A percentile compares a stretch with the other conserved stretches of the same genome.
These are phyloP conservation scores for Panagrolaimus sp. DNA, from an alignment of 1,140 invertebrate species.

Conservation along the genomic window DNA sequence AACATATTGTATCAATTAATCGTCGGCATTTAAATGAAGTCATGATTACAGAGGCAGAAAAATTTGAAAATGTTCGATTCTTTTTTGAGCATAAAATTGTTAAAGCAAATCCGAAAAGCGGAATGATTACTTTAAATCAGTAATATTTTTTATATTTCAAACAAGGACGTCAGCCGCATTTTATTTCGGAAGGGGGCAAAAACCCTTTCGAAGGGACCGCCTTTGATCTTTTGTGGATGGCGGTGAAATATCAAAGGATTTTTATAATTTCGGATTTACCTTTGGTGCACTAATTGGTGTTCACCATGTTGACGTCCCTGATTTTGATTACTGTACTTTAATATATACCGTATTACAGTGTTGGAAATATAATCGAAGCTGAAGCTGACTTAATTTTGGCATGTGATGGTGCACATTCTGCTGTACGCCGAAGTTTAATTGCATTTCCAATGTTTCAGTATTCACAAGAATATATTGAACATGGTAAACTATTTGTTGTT, in stretches of 20 bases:
- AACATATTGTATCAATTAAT: constrained; percentile 88
- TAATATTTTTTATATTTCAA: constrained; percentile 62
- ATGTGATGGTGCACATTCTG: constrained; percentile 87
- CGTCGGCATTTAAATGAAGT: constrained; percentile 77
- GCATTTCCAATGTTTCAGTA: constrained; percentile 39
- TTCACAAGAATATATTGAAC: constrained; percentile 75
- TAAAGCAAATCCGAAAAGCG: constrained; percentile 70
- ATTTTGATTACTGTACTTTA: no score
- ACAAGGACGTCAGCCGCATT: no score
- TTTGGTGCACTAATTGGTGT: no score
- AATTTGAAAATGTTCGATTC: constrained; percentile 71
- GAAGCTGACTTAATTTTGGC: constrained; percentile 78
- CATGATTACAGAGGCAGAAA: constrained; percentile 74
- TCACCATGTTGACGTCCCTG: no score
- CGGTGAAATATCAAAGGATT: no score
- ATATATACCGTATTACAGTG: no score
- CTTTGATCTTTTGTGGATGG: no score
- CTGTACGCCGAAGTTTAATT: constrained; percentile 76
- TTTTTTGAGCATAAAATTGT: constrained; percentile 81
- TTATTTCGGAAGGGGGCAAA: no score
- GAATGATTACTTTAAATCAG: constrained; percentile 70
- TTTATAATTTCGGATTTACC: no score
- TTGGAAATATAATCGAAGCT: constrained; percentile 26
- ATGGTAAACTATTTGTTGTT: constrained; percentile 67
- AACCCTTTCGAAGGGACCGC: no score